Evolutionary conservation across 2,113 vertebrate genomes (phyloP).

Genomic region (Arizona elegans): DNA sequence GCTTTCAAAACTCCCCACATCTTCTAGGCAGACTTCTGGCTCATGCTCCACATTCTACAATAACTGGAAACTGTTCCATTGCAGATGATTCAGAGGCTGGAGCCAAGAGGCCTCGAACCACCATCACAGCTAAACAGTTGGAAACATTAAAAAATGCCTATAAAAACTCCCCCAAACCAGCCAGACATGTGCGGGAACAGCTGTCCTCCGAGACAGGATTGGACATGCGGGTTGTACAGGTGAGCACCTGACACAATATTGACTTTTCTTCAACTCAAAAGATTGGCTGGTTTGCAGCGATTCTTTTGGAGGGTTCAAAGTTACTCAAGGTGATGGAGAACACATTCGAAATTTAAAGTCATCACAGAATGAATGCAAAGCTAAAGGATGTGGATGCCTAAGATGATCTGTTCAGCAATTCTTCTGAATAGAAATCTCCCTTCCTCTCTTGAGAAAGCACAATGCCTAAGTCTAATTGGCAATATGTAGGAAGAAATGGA

Average conservation of each 20-base stretch:
- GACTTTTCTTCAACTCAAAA: neutral
- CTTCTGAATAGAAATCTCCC: neutral
- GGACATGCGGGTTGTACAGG: slow-evolving; percentile 99
- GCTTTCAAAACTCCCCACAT: neutral
- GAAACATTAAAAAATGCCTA: slow-evolving; percentile 98
- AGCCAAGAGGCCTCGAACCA: slow-evolving; percentile 93
- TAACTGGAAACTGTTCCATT: slow-evolving; percentile 24
- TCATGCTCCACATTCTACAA: accelerated
- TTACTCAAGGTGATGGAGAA: neutral
- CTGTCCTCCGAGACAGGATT: slow-evolving; percentile 96
- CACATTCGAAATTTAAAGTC: neutral
- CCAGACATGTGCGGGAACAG: slow-evolving; percentile 93
- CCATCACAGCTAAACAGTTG: slow-evolving; percentile 98
- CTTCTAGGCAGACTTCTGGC: neutral
- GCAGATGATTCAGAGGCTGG: slow-evolving; percentile 94
- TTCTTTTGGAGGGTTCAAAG: neutral
- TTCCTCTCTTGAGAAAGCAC: neutral
- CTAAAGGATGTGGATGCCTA: neutral
- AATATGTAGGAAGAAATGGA: neutral
- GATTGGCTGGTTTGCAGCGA: neutral
- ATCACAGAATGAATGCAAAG: neutral
- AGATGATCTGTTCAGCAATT: neutral
- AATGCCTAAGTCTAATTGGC: neutral
- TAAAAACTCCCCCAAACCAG: slow-evolving; percentile 96
- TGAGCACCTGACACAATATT: slow-evolving; percentile 51